phyloP scores from a whole-genome alignment of 2,113 vertebrate species.

The Hippocampus barbouri region DNA sequence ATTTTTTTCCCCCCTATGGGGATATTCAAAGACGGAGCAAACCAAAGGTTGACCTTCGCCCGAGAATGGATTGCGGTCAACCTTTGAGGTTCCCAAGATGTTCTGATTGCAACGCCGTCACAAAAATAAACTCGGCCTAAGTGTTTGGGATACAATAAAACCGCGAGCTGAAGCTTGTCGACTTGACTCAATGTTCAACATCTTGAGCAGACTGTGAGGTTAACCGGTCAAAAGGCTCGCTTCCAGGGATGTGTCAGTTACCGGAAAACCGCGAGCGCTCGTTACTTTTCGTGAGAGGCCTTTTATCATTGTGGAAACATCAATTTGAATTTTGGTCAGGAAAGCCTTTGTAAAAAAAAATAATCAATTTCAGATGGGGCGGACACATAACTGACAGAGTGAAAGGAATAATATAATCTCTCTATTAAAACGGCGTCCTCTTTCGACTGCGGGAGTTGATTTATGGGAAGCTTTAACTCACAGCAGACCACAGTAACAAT shows the following conservation, averaged over 20 bases:
- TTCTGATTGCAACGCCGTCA: constrained; percentile 20
- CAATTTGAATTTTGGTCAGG: constrained; percentile 13
- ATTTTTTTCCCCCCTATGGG: background rate
- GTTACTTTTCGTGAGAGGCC: constrained; percentile 16
- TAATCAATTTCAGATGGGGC: too few relatives aligned
- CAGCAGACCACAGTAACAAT: background rate
- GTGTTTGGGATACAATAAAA: constrained; percentile 27
- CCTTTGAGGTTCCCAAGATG: background rate
- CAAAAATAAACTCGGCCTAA: background rate
- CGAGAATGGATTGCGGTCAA: background rate
- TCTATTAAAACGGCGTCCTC: background rate
- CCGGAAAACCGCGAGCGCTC: constrained; percentile 37
- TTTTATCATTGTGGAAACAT: constrained; percentile 12
- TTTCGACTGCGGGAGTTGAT: background rate
- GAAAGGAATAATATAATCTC: too few relatives aligned
- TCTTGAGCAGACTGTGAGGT: constrained; percentile 47
- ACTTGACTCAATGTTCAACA: constrained; percentile 28
- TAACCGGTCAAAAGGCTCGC: constrained; percentile 28
- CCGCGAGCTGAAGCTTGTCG: constrained; percentile 29
- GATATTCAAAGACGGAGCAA: background rate
- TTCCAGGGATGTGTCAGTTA: constrained; percentile 43
- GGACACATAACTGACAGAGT: too few relatives aligned
- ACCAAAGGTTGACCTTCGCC: background rate
- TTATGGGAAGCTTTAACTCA: background rate
- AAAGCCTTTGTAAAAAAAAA: background rate